These are phyloP conservation scores for Eupsittula cactorum DNA, from an alignment of 2,113 vertebrate species.

Conservation along the genomic window DNA sequence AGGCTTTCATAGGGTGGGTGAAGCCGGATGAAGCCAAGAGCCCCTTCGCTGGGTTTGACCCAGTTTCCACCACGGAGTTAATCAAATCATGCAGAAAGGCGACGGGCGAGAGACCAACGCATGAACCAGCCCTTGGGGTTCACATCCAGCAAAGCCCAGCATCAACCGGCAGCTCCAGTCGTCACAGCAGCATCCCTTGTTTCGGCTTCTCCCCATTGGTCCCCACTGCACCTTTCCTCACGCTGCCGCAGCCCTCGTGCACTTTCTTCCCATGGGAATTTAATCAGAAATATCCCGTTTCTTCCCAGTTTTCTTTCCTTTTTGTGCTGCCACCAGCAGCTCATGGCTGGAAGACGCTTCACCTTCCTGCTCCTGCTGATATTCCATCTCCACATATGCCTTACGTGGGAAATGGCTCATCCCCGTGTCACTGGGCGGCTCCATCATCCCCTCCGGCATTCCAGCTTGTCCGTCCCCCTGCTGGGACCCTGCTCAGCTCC, in stretches of 20 bases:
- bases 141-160: not conserved
- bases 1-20: accelerated
- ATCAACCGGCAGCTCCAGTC: accelerated
- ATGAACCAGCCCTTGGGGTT: not conserved
- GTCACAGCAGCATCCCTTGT: not conserved
- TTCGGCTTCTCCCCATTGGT: not conserved
- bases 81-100: not conserved
- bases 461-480: accelerated
- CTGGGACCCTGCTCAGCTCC: not conserved
- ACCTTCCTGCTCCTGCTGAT: not conserved
- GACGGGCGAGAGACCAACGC: not conserved
- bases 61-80: not conserved
- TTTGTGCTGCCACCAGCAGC: not conserved
- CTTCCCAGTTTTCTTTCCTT: not conserved
- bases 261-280: accelerated
- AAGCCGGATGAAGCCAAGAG: not conserved
- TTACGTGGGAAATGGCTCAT: not conserved
- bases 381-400: not conserved
- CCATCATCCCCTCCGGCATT: not conserved
- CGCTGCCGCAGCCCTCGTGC: accelerated
- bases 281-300: accelerated
- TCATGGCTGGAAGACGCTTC: not conserved
- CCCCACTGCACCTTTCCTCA: not conserved
- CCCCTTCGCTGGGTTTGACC: not conserved
- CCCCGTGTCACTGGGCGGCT: not conserved